Evolutionary conservation across 2,888 invertebrate genomes (phyloP).

Genomic region (Amphipyra tragopoginis): DNA sequence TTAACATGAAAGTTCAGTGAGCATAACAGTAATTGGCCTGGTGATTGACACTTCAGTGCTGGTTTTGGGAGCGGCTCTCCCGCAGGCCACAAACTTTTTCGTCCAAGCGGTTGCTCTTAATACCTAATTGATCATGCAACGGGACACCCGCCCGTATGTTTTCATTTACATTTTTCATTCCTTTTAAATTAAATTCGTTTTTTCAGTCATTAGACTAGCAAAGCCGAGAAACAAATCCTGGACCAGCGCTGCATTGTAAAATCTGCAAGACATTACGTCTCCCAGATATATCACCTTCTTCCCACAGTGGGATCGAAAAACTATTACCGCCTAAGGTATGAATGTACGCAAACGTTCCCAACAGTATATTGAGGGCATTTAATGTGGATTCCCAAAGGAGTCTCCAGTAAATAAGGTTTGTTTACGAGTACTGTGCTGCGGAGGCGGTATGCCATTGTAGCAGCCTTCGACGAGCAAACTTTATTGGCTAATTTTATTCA

Average conservation of each 20-base stretch:
- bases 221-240: constrained; percentile 25
- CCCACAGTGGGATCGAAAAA: constrained; percentile 69
- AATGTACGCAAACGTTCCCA: constrained; percentile 72
- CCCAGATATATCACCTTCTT: constrained; percentile 58
- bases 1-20: constrained; percentile 36
- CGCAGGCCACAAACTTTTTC: constrained; percentile 65
- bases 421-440: constrained; percentile 77
- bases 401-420: constrained; percentile 81
- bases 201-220: constrained; percentile 26
- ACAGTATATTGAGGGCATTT: constrained; percentile 77
- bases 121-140: constrained; percentile 70
- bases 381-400: constrained; percentile 82
- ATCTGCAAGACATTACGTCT: constrained; percentile 52
- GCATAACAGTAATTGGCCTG: constrained; percentile 62
- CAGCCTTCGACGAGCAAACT: constrained; percentile 79
- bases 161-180: constrained; percentile 15
- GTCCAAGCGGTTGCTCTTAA: constrained; percentile 54
- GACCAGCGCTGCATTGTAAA: constrained; percentile 50
- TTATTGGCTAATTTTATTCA: constrained; percentile 90
- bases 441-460: constrained; percentile 87
- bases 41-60: constrained; percentile 73
- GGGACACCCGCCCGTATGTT: constrained; percentile 39
- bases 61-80: constrained; percentile 62
- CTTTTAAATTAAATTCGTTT: constrained; percentile 2
- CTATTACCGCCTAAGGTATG: constrained; percentile 72